Evolutionary conservation across 1,140 invertebrate species (phyloP), one percentile per base, ranked within the genome.

Genomic region (Cydia splendana): DNA sequence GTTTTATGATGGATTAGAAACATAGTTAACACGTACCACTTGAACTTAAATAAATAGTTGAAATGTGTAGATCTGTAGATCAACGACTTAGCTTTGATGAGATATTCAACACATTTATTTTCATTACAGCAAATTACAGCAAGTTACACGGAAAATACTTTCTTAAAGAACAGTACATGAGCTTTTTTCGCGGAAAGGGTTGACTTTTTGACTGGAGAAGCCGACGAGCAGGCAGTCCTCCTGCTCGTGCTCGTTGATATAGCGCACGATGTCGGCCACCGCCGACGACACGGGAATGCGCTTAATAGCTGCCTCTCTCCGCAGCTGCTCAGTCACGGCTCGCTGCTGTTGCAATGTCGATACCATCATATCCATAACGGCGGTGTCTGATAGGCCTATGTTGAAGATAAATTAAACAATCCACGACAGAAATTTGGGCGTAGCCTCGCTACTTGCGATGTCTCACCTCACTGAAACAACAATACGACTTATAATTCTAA

Each of bases 161-260:
- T 78, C 84, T 95, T 96, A 98, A 80, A 98, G 94, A 85, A 98
- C 94, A 76, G 95, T 95, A 94, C 98, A 99, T 65, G 97, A 97
- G 83, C 97, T 98, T 93, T 99, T 99, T 93, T 99, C 98, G 85
- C 98, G 96, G 95, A 99, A 99, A 42, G 98, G 98, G 94, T 99
- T 99, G 9, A 98, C 97, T 91, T 98, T 98, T 90, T 99, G 98
- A 78, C 97, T 98, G 76, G 97, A 97, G 93, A 99, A 99, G 4
- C 98, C 98, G 85, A 98, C 96, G 76, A 99, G 95, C n/a, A 99
- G 95, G 87, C 97, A 98, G 94, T 99, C 98, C 87, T 99, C 98
- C 84, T 98, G 97, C 89, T 98, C 96, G 85, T 99, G 98, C 87
- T 99, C 97, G 45, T 96, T 95, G 77, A 99, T 98, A 85, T 96